Percentiles rank a stretch among this genome's conserved stretches.
Conservation (phyloP, 2,797 vertebrate genomes). For the Gallinago stenura region DNA sequence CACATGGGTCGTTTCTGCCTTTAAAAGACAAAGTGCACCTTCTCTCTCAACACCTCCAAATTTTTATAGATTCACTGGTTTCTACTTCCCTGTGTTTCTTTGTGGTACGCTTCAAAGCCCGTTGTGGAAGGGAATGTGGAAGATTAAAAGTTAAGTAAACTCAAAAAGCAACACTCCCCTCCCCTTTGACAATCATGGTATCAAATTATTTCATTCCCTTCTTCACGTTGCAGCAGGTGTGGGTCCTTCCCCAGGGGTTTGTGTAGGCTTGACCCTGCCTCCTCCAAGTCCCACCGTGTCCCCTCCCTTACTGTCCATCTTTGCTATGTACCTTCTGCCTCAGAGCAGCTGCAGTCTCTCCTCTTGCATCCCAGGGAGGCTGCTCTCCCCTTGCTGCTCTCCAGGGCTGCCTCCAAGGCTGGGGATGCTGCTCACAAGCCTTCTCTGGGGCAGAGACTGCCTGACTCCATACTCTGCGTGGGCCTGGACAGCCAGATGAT, state of each 20-base stretch:
- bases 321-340: not conserved
- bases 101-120: not conserved
- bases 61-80: not conserved
- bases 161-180: not conserved
- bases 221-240: not conserved
- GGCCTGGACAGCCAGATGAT: not conserved
- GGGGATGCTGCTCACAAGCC: not conserved
- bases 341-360: not conserved
- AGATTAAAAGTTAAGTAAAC: not conserved
- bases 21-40: not conserved
- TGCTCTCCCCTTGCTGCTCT: not conserved
- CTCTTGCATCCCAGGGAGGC: not conserved
- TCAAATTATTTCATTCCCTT: not conserved
- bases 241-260: too few species aligned
- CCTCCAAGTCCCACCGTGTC: accelerated
- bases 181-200: not conserved
- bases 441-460: not conserved
- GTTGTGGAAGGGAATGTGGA: not conserved
- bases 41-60: not conserved
- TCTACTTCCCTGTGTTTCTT: not conserved
- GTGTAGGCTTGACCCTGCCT: not conserved
- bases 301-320: not conserved
- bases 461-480: accelerated
- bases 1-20: not conserved
- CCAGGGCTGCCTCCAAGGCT: accelerated